Evolutionary conservation across 2,797 vertebrate genomes (phyloP).

Genomic region (Coendou prehensilis): DNA sequence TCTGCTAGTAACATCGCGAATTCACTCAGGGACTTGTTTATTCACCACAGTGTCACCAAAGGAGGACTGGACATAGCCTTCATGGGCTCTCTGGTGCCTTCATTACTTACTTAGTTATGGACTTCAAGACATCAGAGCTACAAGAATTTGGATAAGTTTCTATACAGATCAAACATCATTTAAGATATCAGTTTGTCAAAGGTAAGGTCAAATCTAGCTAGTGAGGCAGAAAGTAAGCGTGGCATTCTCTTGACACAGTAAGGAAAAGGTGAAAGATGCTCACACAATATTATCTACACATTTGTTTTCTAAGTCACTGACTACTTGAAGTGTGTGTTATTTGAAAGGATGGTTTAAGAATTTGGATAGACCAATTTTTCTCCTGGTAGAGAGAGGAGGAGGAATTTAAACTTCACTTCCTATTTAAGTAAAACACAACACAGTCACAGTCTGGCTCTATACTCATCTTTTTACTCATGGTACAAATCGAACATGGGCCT

Average conservation of each 20-base stretch:
- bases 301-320: background rate
- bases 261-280: background rate
- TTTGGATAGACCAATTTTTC: background rate
- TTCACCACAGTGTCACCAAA: background rate
- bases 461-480: background rate
- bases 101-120: background rate
- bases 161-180: background rate
- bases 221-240: background rate
- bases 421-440: background rate
- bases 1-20: background rate
- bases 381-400: background rate
- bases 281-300: background rate
- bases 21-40: background rate
- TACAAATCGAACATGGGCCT: background rate
- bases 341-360: background rate
- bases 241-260: slow-evolving; percentile 1
- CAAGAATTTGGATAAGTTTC: background rate
- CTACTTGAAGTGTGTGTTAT: background rate
- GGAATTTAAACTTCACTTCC: slow-evolving; percentile 7
- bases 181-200: background rate
- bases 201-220: background rate
- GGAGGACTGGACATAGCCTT: background rate
- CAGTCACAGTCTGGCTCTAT: background rate
- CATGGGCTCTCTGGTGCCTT: background rate
- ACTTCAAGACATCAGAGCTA: background rate